Percentiles rank a stretch among this genome's conserved stretches.
phyloP scores from a whole-genome alignment of 2,888 invertebrate genomes.

The Vannuccia rotundouncinata region DNA sequence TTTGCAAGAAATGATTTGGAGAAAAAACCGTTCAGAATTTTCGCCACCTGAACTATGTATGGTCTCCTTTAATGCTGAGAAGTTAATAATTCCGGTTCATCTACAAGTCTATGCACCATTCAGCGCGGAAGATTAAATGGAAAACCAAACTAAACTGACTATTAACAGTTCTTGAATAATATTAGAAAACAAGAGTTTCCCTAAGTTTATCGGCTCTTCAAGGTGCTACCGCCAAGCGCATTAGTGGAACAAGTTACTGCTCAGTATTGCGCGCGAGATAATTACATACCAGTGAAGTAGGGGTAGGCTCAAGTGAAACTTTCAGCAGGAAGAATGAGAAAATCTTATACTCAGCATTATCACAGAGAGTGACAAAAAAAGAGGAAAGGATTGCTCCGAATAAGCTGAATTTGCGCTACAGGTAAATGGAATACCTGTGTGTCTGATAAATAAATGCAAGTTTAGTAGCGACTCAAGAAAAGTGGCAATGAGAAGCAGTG shows the following conservation, averaged over 20 bases:
- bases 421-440: no score
- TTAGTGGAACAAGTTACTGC: not conserved
- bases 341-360: no score
- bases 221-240: conserved; percentile 19
- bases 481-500: not conserved
- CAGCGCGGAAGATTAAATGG: not conserved
- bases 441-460: no score
- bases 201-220: not conserved
- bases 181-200: not conserved
- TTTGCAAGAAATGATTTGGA: not conserved
- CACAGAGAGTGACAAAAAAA: no score
- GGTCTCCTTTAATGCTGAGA: not conserved
- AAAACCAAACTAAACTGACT: not conserved
- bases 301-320: no score
- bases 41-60: not conserved
- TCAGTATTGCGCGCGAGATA: not conserved
- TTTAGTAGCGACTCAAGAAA: no score
- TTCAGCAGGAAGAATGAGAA: no score
- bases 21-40: not conserved
- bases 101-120: no score
- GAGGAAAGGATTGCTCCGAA: no score
- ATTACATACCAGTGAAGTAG: conserved; percentile 26
- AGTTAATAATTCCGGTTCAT: not conserved
- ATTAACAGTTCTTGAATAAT: no score
- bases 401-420: no score